Base-by-base conservation (phyloP, 1,140 invertebrate species). In the Caenorhabditis inopinata region DNA sequence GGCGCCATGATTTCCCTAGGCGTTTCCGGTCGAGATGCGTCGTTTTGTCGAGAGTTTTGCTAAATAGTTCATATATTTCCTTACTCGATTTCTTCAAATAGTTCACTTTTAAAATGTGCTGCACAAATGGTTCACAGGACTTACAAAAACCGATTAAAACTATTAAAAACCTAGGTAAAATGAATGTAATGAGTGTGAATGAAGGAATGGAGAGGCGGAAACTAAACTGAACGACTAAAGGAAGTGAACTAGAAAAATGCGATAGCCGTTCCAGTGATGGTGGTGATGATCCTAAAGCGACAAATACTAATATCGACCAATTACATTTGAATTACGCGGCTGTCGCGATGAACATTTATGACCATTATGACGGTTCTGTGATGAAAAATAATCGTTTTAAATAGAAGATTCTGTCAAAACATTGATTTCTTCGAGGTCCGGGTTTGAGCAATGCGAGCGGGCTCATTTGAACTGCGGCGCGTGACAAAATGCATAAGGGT, bases 331-430 rank as follows among this genome's bases (percentile, higher is more conserved):
- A 21, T 68, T 42, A 32, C 58, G 58, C n/a, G 58, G 32, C 12
- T 68, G 58, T 68, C 58, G 29, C 58, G 58, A 68, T 68, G 58
- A 68, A 68, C 58, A 68, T 68, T 68, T 68, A 68, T 68, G 58
- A 42, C 58, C 58, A 68, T 38, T 68, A 38, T 68, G 58, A 68
- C 32, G 58, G 58, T 18, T 68, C 58, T 68, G 58, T 38, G 58
- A 68, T 5, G 38, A 42, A 7, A n/a, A n/a, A n/a, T n/a, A n/a
- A n/a, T n/a, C n/a, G n/a, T n/a, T n/a, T n/a, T n/a, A n/a, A n/a
- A n/a, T n/a, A n/a, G n/a, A n/a, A n/a, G n/a, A n/a, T n/a, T n/a
- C n/a, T n/a, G n/a, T n/a, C n/a, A n/a, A n/a, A n/a, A n/a, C n/a
- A n/a, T n/a, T n/a, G n/a, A n/a, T n/a, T n/a, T n/a, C n/a, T n/a